These are phyloP conservation scores for Microvelia longipes DNA, from an alignment of 1,140 invertebrate genomes.

Conservation along the genomic window DNA sequence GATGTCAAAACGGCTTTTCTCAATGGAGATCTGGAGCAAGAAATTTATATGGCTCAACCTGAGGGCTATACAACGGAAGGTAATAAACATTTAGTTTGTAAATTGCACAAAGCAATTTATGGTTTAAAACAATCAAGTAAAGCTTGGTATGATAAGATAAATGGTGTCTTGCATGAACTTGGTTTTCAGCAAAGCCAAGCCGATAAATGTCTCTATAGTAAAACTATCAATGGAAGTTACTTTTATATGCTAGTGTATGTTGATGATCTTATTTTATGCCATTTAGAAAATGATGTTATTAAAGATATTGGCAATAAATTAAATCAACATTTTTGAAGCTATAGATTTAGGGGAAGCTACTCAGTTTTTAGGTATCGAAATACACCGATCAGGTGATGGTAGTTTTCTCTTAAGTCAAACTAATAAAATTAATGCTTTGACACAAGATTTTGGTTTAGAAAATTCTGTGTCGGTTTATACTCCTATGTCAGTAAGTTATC, in stretches of 20 bases:
- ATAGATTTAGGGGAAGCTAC: constrained; percentile 6
- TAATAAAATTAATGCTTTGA: background rate
- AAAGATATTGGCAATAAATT: background rate
- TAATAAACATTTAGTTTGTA: constrained; percentile 20
- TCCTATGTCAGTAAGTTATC: background rate
- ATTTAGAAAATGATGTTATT: background rate
- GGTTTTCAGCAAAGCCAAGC: constrained; percentile 13
- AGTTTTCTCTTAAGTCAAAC: background rate
- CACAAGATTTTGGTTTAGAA: background rate
- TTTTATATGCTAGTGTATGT: constrained; percentile 7
- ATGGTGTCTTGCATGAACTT: constrained; percentile 1
- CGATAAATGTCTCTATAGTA: constrained; percentile 17
- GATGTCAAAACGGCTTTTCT: constrained; percentile 20
- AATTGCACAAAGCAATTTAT: constrained; percentile 29
- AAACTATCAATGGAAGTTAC: constrained; percentile 1
- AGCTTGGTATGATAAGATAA: constrained; percentile 28
- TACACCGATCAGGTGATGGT: background rate
- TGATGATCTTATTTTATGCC: constrained; percentile 9
- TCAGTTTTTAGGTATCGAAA: background rate
- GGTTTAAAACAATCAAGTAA: constrained; percentile 32
- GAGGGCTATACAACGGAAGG: constrained; percentile 21
- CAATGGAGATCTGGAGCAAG: background rate
- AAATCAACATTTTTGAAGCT: background rate
- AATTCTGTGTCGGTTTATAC: background rate
- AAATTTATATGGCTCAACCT: background rate